Percentiles rank a stretch among this genome's conserved stretches.
Conservation (phyloP, 2,113 vertebrate genomes). For the Daubentonia madagascariensis region DNA sequence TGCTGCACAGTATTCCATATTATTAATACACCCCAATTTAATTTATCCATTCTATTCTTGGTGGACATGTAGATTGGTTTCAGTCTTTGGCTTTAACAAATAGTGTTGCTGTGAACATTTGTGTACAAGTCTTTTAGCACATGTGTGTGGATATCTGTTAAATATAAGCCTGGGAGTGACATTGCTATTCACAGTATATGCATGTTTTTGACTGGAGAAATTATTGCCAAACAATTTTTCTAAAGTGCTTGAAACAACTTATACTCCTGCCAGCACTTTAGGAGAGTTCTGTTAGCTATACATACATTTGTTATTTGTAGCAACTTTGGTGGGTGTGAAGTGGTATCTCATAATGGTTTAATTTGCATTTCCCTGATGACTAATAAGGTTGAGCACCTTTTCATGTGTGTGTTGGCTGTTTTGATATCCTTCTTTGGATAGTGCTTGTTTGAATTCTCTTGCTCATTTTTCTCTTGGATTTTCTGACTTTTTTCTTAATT, state of each 20-base stretch:
- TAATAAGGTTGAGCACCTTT: slow-evolving; percentile 2
- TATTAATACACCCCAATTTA: not conserved
- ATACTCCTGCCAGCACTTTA: not conserved
- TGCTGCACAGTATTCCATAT: not conserved
- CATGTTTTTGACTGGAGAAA: slow-evolving; percentile 19
- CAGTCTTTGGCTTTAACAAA: not conserved
- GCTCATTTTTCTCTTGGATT: not conserved
- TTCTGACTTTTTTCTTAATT: not conserved
- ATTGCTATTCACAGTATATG: not conserved
- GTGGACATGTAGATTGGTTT: not conserved
- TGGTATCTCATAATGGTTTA: not conserved
- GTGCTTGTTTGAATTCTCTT: not conserved
- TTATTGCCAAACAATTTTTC: not conserved
- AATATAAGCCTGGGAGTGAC: not conserved
- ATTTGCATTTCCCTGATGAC: slow-evolving; percentile 31
- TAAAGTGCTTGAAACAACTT: slow-evolving; percentile 24
- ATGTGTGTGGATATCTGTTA: not conserved
- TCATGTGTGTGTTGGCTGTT: not conserved
- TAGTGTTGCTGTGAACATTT: not conserved
- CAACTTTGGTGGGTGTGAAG: not conserved
- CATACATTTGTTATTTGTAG: not conserved
- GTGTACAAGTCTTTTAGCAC: not conserved
- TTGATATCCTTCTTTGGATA: not conserved
- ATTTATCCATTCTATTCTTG: not conserved
- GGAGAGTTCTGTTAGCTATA: not conserved